Percentiles rank a stretch among this genome's conserved stretches.
Evolutionary conservation across 2,113 vertebrate genomes (phyloP).

Genomic region (Genyomyrus donnyi): DNA sequence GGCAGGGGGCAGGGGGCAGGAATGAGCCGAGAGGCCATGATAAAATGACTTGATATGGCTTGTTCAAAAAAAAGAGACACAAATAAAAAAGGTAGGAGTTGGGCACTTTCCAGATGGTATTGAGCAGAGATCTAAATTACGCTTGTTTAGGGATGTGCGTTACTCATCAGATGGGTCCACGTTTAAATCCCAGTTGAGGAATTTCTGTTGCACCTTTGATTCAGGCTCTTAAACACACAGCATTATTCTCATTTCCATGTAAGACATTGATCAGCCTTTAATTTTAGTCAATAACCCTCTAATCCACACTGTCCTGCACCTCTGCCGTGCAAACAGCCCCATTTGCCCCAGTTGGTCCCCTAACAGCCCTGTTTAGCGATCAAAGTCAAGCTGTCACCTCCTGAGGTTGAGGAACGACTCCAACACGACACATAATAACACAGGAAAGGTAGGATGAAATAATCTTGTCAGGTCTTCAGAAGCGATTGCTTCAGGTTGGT

Average conservation of each 20-base stretch:
- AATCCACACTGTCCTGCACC: not conserved
- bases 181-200: not conserved
- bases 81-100: not conserved
- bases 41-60: not conserved
- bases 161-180: not conserved
- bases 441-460: slow-evolving; percentile 99
- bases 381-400: slow-evolving; percentile 99
- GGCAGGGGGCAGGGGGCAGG: not conserved
- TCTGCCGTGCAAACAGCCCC: slow-evolving; percentile 39
- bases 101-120: slow-evolving; percentile 15
- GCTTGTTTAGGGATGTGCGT: not conserved
- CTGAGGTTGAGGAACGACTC: slow-evolving; percentile 95
- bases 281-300: slow-evolving; percentile 75
- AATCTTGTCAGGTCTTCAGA: slow-evolving; percentile 99
- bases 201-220: slow-evolving; percentile 27
- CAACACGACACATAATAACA: slow-evolving; percentile 99
- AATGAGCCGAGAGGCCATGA: not conserved
- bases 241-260: slow-evolving; percentile 75
- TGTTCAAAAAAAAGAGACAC: not conserved
- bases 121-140: not conserved
- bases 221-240: slow-evolving; percentile 37
- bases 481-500: slow-evolving; percentile 94
- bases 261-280: slow-evolving; percentile 82
- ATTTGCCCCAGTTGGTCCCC: slow-evolving; percentile 87
- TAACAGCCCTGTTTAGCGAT: slow-evolving; percentile 95